Conservation (phyloP, 1,140 invertebrate species). For the Micrasema minimum region DNA sequence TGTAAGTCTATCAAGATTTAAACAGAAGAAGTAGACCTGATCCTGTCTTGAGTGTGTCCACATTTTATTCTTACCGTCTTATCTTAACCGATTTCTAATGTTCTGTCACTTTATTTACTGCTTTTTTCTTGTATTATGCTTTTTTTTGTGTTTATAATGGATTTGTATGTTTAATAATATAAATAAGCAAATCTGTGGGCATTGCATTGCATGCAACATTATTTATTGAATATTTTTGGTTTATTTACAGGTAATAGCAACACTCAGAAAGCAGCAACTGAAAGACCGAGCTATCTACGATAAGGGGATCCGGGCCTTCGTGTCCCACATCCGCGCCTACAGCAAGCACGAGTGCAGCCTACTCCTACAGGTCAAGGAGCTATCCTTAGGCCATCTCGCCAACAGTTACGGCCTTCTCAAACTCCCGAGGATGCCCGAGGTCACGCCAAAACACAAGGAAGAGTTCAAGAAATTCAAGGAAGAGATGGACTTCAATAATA, state of each 20-base stretch:
- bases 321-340: conserved; percentile 94
- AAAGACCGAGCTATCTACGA: conserved; percentile 84
- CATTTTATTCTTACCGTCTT: too few relatives aligned
- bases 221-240: too few relatives aligned
- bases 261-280: conserved; percentile 72
- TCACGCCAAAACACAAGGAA: conserved; percentile 75
- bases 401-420: conserved; percentile 89
- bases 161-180: too few relatives aligned
- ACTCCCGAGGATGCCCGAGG: conserved; percentile 95
- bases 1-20: too few relatives aligned
- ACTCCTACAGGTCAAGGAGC: conserved; percentile 88
- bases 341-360: conserved; percentile 95
- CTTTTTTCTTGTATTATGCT: too few relatives aligned
- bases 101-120: too few relatives aligned
- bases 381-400: conserved; percentile 88
- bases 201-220: too few relatives aligned
- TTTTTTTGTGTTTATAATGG: too few relatives aligned
- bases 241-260: conserved; percentile 56
- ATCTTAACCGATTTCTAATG: too few relatives aligned
- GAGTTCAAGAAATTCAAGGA: conserved; percentile 74
- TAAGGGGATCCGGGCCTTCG: conserved; percentile 91
- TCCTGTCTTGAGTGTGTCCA: too few relatives aligned
- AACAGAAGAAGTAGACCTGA: too few relatives aligned
- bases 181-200: too few relatives aligned
- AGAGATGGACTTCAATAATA: conserved; percentile 77